These are phyloP conservation scores for Cataglyphis livida DNA, from an alignment of 2,888 invertebrate genomes.

Conservation along the genomic window DNA sequence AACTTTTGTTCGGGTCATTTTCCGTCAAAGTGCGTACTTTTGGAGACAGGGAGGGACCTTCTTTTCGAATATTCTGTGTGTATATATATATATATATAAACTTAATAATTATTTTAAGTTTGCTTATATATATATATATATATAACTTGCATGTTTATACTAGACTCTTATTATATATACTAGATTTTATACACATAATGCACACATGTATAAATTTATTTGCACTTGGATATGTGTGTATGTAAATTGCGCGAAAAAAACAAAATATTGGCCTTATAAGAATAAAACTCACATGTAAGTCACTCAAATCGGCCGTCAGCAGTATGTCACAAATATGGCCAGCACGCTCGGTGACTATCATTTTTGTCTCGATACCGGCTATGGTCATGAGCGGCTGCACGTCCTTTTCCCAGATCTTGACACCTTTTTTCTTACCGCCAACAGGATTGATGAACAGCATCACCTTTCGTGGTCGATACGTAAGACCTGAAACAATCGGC, in stretches of 20 bases:
- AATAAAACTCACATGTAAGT: slow-evolving; percentile 79
- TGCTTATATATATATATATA: neutral
- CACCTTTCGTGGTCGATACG: slow-evolving; percentile 89
- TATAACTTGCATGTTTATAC: neutral
- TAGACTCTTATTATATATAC: too few species aligned
- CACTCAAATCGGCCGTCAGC: slow-evolving; percentile 87
- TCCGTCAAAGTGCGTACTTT: too few species aligned
- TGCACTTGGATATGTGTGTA: neutral
- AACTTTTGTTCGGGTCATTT: too few species aligned
- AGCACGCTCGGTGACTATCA: slow-evolving; percentile 90
- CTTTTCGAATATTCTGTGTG: too few species aligned
- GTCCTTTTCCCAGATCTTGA: slow-evolving; percentile 91
- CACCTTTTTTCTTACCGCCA: slow-evolving; percentile 92
- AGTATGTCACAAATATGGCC: slow-evolving; percentile 92
- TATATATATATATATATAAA: too few species aligned
- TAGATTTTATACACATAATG: neutral
- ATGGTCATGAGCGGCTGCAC: slow-evolving; percentile 89
- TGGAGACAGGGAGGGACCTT: too few species aligned
- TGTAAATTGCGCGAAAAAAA: neutral
- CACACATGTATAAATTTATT: neutral
- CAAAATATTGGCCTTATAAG: neutral
- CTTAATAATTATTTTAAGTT: too few species aligned
- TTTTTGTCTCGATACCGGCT: slow-evolving; percentile 89
- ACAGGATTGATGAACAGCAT: slow-evolving; percentile 94
- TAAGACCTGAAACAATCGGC: slow-evolving; percentile 83